Evolutionary conservation across 2,797 vertebrate genomes (phyloP).

Genomic region (Sebastes hopkinsi): DNA sequence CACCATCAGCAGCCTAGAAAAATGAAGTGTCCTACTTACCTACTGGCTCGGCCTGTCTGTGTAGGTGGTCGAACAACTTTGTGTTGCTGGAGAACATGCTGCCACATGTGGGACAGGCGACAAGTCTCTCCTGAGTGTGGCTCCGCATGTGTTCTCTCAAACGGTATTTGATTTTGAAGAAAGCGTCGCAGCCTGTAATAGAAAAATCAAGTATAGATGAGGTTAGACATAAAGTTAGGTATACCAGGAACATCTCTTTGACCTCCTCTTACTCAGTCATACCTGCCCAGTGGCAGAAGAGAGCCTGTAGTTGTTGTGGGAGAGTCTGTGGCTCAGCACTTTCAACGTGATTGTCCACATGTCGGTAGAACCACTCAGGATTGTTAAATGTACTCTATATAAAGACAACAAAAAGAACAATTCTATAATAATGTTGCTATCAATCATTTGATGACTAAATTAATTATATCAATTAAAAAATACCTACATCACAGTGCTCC

Average conservation of each 20-base stretch:
- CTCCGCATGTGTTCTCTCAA: constrained; percentile 81
- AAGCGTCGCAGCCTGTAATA: constrained; percentile 72
- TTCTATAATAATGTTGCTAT: neutral
- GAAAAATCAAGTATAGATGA: neutral
- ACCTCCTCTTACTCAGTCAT: neutral
- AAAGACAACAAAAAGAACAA: neutral
- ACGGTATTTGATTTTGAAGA: constrained; percentile 82
- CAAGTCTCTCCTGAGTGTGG: constrained; percentile 78
- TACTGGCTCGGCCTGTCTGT: constrained; percentile 80
- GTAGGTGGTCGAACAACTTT: constrained; percentile 82
- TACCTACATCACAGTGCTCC: constrained; percentile 84
- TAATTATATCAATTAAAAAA: neutral
- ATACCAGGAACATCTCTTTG: neutral
- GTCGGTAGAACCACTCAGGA: constrained; percentile 86
- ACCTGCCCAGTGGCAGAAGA: constrained; percentile 84
- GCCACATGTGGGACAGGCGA: constrained; percentile 81
- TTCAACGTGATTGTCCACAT: constrained; percentile 83
- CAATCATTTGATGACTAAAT: neutral
- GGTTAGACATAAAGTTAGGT: neutral
- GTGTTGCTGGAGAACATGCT: constrained; percentile 86
- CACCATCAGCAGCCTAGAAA: neutral
- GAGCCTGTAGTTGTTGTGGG: constrained; percentile 78
- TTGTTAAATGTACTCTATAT: constrained; percentile 84
- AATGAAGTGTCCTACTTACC: constrained; percentile 47
- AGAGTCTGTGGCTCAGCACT: constrained; percentile 80